phyloP scores from a whole-genome alignment of 2,797 vertebrate genomes.

The Anomalospiza imberbis region DNA sequence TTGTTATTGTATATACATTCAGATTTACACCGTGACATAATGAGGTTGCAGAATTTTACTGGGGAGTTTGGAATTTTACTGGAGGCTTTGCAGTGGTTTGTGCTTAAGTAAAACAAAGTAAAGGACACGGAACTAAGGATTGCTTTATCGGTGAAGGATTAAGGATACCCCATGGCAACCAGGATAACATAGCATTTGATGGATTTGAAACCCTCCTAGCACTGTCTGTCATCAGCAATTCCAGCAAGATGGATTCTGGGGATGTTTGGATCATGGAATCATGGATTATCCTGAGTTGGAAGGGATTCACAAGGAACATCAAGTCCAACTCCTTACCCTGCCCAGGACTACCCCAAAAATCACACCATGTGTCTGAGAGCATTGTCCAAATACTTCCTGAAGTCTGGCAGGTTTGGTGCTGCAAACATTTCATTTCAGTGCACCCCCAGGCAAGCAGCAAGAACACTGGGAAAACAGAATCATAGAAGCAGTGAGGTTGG shows the following conservation, averaged over 20 bases:
- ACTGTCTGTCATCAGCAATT: fast-evolving
- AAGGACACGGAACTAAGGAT: not conserved
- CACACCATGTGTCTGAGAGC: not conserved
- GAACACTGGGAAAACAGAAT: not conserved
- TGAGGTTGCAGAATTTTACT: not conserved
- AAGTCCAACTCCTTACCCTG: not conserved
- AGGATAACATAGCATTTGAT: not conserved
- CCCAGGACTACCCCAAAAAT: not conserved
- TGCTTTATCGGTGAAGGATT: not conserved
- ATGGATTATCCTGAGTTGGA: not conserved
- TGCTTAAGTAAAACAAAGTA: not conserved
- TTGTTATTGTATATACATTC: not conserved
- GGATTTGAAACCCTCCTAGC: not conserved
- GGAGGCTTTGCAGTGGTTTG: not conserved
- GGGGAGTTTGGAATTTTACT: not conserved
- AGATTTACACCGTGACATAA: fast-evolving
- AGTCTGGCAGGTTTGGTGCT: not conserved
- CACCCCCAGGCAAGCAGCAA: not conserved
- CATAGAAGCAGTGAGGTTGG: not conserved
- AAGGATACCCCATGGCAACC: not conserved
- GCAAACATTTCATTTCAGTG: not conserved
- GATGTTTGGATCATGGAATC: not conserved
- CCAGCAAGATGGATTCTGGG: not conserved
- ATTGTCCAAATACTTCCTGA: not conserved
- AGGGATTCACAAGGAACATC: not conserved